These are phyloP conservation scores for Crocallis elinguaria DNA, from an alignment of 2,888 invertebrate species.

Conservation along the genomic window DNA sequence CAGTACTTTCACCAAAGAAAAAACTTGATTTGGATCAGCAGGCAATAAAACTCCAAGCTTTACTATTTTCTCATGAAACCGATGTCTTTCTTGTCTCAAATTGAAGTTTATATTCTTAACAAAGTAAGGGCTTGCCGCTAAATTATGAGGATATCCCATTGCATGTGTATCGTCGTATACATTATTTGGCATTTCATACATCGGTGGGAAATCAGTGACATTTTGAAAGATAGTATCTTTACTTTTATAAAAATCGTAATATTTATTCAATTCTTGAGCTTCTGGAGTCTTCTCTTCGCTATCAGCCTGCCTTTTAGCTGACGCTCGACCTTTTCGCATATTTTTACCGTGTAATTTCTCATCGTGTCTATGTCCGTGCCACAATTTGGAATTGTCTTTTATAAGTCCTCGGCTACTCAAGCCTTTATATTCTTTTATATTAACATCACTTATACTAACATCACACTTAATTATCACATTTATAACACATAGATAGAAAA, in stretches of 20 bases:
- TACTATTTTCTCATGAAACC: constrained; percentile 76
- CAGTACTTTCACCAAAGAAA: constrained; percentile 87
- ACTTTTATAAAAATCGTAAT: constrained; percentile 60
- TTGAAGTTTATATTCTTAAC: constrained; percentile 74
- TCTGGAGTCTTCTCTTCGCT: constrained; percentile 56
- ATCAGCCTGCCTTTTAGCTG: constrained; percentile 56
- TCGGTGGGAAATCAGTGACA: constrained; percentile 52
- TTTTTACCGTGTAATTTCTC: constrained; percentile 50
- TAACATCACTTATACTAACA: constrained; percentile 74
- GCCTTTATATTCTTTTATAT: constrained; percentile 52
- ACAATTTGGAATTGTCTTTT: constrained; percentile 52
- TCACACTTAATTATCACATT: constrained; percentile 82
- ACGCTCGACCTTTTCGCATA: constrained; percentile 51
- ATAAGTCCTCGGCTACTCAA: constrained; percentile 39
- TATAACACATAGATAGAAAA: constrained; percentile 72
- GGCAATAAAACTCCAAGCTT: constrained; percentile 88
- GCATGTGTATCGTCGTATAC: constrained; percentile 60
- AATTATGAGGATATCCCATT: constrained; percentile 70
- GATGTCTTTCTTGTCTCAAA: constrained; percentile 65
- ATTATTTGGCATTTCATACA: constrained; percentile 44
- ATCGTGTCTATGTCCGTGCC: constrained; percentile 54
- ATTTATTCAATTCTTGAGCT: constrained; percentile 60
- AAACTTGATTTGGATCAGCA: constrained; percentile 85
- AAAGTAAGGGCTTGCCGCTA: constrained; percentile 64
- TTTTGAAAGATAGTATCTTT: constrained; percentile 55